phyloP scores from a whole-genome alignment of 2,888 invertebrate species.

The Clusia tigrina region DNA sequence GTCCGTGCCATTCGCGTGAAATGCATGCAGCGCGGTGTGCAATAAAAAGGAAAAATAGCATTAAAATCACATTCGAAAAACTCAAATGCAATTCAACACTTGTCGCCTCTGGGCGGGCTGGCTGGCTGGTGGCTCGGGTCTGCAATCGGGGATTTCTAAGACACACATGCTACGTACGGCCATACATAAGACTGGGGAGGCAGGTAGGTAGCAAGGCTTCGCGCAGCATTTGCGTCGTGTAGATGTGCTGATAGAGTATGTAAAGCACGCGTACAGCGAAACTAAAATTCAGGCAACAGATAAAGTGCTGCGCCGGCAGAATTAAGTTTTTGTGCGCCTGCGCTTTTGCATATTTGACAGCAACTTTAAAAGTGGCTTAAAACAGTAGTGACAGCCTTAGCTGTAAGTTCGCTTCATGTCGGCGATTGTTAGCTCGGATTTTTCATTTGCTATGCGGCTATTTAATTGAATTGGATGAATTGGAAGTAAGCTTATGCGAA shows the following conservation, averaged over 20 bases:
- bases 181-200: neutral
- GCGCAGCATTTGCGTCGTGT: neutral
- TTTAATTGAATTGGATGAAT: too few relatives aligned
- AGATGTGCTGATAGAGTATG: constrained; percentile 4
- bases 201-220: constrained; percentile 1
- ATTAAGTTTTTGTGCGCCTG: neutral
- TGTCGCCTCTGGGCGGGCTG: constrained; percentile 31
- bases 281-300: neutral
- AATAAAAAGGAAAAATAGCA: constrained; percentile 20
- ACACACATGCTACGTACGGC: too few relatives aligned
- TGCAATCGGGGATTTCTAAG: too few relatives aligned
- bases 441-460: too few relatives aligned
- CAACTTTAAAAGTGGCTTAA: neutral
- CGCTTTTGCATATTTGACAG: neutral
- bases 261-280: constrained; percentile 1
- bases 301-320: constrained; percentile 1
- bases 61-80: constrained; percentile 8
- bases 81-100: constrained; percentile 35
- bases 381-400: constrained; percentile 15
- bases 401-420: neutral
- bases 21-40: constrained; percentile 19
- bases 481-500: constrained; percentile 7
- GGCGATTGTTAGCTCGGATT: neutral
- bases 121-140: neutral
- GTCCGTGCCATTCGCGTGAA: constrained; percentile 20